phyloP scores from a whole-genome alignment of 2,797 vertebrate species.

The Rhadinocentrus ornatus region DNA sequence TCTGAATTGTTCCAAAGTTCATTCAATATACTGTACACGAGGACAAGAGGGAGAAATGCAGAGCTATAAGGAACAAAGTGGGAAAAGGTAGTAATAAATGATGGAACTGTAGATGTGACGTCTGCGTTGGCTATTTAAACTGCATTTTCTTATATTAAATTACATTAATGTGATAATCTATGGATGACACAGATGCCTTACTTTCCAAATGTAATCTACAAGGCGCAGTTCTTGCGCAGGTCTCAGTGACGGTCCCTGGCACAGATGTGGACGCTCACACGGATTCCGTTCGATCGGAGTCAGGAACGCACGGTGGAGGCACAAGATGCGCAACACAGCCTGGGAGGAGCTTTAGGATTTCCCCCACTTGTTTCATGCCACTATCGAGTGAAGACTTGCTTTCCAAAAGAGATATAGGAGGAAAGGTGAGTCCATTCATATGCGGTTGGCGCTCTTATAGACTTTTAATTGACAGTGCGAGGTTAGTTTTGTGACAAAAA shows the following conservation, averaged over 20 bases:
- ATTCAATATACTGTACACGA: slow-evolving; percentile 4
- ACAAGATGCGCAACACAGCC: slow-evolving; percentile 68
- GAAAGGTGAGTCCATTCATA: slow-evolving; percentile 70
- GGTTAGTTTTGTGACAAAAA: slow-evolving; percentile 7
- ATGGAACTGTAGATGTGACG: slow-evolving; percentile 4
- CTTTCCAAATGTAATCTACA: neutral
- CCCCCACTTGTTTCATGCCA: slow-evolving; percentile 56
- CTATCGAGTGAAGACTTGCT: slow-evolving; percentile 56
- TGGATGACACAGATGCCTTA: neutral
- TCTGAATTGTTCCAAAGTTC: slow-evolving; percentile 54
- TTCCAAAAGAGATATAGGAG: slow-evolving; percentile 52
- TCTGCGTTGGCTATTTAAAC: slow-evolving; percentile 1
- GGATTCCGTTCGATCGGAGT: slow-evolving; percentile 38
- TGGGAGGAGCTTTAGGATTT: slow-evolving; percentile 76
- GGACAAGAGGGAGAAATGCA: neutral
- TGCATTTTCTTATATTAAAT: neutral
- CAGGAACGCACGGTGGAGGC: slow-evolving; percentile 55
- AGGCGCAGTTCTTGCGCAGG: slow-evolving; percentile 25
- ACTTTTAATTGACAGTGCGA: slow-evolving; percentile 6
- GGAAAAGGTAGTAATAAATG: neutral
- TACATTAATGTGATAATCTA: neutral
- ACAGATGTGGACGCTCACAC: slow-evolving; percentile 40
- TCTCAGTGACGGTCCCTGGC: slow-evolving; percentile 25
- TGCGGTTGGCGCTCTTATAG: neutral
- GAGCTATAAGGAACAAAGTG: slow-evolving; percentile 1